Percentiles rank a stretch among this genome's conserved stretches.
phyloP scores from a whole-genome alignment of 2,797 vertebrate species.

The Cuniculus paca region DNA sequence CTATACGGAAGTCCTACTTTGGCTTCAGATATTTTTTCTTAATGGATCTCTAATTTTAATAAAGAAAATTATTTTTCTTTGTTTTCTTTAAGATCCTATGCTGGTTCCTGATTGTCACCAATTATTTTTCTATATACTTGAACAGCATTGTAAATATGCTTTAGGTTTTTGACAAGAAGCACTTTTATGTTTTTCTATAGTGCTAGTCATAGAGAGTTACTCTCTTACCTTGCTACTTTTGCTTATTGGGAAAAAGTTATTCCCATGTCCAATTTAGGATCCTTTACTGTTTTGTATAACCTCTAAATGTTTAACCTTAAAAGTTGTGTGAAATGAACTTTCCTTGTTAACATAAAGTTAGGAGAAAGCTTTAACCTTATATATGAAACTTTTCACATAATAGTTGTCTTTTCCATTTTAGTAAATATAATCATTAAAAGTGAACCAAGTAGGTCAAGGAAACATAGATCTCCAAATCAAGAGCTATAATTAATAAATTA shows the following conservation, averaged over 20 bases:
- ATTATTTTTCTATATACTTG: background rate
- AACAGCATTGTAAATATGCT: background rate
- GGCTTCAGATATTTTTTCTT: background rate
- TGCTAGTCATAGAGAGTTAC: background rate
- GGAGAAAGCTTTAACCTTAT: background rate
- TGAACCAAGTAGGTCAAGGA: background rate
- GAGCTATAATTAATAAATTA: conserved; percentile 15
- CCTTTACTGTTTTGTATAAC: conserved; percentile 32
- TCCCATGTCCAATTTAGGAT: background rate
- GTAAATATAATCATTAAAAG: conserved; percentile 33
- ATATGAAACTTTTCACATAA: background rate
- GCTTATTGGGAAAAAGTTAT: conserved; percentile 37
- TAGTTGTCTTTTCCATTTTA: conserved; percentile 28
- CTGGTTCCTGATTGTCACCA: background rate
- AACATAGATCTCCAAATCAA: background rate
- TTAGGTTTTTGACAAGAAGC: background rate
- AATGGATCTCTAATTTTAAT: background rate
- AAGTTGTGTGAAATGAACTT: conserved; percentile 33
- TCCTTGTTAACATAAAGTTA: background rate
- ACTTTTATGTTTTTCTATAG: conserved; percentile 11
- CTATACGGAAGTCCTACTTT: conserved; percentile 40
- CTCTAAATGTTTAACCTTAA: conserved; percentile 23
- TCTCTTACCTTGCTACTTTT: conserved; percentile 21
- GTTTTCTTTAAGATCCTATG: background rate
- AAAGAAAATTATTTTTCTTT: conserved; percentile 30